phyloP scores from a whole-genome alignment of 1,140 invertebrate species.

The Lordiphosa stackelbergi region DNA sequence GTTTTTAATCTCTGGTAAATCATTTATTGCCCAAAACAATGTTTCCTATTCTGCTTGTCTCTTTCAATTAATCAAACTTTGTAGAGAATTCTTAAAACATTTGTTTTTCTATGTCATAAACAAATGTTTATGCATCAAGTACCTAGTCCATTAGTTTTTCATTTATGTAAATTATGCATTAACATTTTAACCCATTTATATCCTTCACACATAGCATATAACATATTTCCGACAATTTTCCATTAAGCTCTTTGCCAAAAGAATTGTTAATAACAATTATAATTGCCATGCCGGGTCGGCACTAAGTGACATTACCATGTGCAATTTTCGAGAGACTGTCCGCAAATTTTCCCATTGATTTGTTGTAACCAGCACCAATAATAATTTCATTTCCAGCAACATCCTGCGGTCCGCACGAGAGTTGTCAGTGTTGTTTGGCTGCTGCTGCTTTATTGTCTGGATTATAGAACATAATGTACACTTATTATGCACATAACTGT shows the following conservation, averaged over 20 bases:
- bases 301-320: slow-evolving; percentile 14
- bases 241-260: slow-evolving; percentile 25
- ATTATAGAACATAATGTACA: slow-evolving; percentile 60
- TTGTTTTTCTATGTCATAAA: too few species aligned
- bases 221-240: slow-evolving; percentile 1
- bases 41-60: too few species aligned
- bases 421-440: slow-evolving; percentile 10
- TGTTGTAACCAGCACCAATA: slow-evolving; percentile 22
- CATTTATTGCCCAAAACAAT: too few species aligned
- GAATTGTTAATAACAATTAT: slow-evolving; percentile 30
- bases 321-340: slow-evolving; percentile 14
- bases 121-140: too few species aligned
- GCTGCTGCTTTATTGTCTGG: slow-evolving; percentile 48
- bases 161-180: too few species aligned
- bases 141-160: too few species aligned
- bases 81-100: too few species aligned
- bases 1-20: too few species aligned
- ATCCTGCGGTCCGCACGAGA: slow-evolving; percentile 20
- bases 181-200: too few species aligned
- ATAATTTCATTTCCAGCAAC: slow-evolving; percentile 30
- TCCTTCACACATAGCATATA: too few species aligned
- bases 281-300: slow-evolving; percentile 18
- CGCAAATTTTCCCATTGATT: slow-evolving; percentile 17
- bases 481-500: slow-evolving; percentile 52
- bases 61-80: too few species aligned